phyloP scores from a whole-genome alignment of 2,797 vertebrate species.

The Diplodus puntazzo region DNA sequence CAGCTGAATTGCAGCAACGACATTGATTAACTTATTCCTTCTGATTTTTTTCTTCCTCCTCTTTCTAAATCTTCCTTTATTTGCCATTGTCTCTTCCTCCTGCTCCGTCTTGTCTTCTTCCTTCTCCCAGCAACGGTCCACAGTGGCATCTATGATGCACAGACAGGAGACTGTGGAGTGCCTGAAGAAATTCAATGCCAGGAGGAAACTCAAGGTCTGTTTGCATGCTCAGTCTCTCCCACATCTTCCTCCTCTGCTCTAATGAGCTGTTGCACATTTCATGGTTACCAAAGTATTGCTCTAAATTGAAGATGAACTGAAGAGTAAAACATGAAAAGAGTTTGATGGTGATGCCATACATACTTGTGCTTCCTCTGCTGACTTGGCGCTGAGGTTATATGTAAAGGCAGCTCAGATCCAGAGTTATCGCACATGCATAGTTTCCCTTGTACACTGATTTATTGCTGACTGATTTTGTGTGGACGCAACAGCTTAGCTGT shows the following conservation, averaged over 20 bases:
- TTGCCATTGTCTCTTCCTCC: conserved; percentile 2
- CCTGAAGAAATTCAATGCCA: conserved; percentile 99
- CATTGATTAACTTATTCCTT: not conserved
- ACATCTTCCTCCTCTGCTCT: conserved; percentile 20
- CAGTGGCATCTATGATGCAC: conserved; percentile 99
- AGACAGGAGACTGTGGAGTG: conserved; percentile 99
- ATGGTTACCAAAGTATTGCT: too few relatives aligned
- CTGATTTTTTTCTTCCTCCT: not conserved
- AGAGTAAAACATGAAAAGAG: not conserved
- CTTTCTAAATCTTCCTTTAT: not conserved
- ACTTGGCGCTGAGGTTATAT: not conserved
- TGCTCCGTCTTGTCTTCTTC: not conserved
- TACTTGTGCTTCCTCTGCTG: not conserved
- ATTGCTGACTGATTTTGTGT: conserved; percentile 39
- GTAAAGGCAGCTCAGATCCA: not conserved
- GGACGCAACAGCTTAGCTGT: conserved; percentile 49
- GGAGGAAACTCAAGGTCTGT: conserved; percentile 97
- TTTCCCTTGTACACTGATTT: conserved; percentile 31
- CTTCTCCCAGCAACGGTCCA: conserved; percentile 93
- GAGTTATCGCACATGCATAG: not conserved
- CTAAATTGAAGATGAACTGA: not conserved
- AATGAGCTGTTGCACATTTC: conserved; percentile 1
- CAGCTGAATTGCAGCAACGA: not conserved
- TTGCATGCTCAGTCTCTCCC: conserved; percentile 9
- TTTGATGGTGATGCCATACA: not conserved